Evolutionary conservation across 2,113 vertebrate species (phyloP), one percentile per base, ranked within the genome.

Genomic region (Epinephelus cyanopodus): DNA sequence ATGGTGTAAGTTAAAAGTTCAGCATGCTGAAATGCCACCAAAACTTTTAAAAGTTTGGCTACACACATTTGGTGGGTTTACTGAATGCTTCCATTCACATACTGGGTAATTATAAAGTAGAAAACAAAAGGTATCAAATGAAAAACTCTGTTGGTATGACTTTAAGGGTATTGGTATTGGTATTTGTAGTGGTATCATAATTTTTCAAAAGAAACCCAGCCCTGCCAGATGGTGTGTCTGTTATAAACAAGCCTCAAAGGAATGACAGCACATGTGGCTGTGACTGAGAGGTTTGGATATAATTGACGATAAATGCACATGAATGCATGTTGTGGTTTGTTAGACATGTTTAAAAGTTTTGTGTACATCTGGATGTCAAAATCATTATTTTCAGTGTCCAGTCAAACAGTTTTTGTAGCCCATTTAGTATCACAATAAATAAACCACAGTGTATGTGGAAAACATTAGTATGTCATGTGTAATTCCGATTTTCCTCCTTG

Each of bases 291-390:
- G 25, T 33, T 73, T 72, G 23, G 67, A 39, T 50, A 56, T 45
- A 48, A 48, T 5, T 63, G 50, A 63, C 78, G 25, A 62, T 57
- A 54, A 79, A 74, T 25, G 21, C 39, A 54, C 27, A 27, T 33
- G 15, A 1, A 15, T 53, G 15, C 0, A 17, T 45, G 11, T 42
- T 73, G n/a, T 61, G 2, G 47, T 61, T 39, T 37, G 18, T 66
- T 42, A 23, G 47, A 61, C 18, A 50, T 57, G 39, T 84, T 80
- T 63, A 65, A 52, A 54, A 5, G 14, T 69, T 50, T 33, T 60
- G n/a, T 73, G 17, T 52, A 29, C 52, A 23, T 25, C 25, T 63
- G 39, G 53, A n/a, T 48, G 47, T 64, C 1, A 14, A 2, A 23
- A 69, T 57, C 18, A 19, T 60, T 14, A 47, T 54, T 25, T 19